Base-by-base conservation (phyloP, 2,888 invertebrate species). In the Ischnus inquisitorius region DNA sequence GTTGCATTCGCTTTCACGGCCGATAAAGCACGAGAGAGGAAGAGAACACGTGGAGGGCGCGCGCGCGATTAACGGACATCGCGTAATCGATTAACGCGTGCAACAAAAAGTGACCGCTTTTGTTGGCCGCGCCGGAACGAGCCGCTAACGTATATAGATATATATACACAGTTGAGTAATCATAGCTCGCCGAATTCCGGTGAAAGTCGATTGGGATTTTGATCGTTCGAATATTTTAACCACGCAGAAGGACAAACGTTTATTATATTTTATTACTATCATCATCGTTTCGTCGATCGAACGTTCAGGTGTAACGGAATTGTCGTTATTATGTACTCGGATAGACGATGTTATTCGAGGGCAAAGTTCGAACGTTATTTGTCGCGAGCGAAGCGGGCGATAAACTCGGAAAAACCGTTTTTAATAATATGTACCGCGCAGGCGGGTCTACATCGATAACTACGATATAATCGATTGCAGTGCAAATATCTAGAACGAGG, bases 1-100 rank as follows among this genome's bases (percentile, higher is more conserved):
- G 39, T 54, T 69, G 43, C 16, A 22, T 19, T 25, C 25, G 62
- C 62, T 79, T 74, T 46, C 16, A 43, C 68, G 51, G 34, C 19
- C 25, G 54, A 71, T 14, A 16, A 57, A 69, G 22, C 3, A 46
- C 65, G 60, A 22, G 46, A 22, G 46, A 46, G 43, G 41, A 76
- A 77, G 39, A 34, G 72, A 60, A 65, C 54, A n/a, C 14, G 60
- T 54, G 57, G 43, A 46, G 51, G 46, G 22, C 74, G 48, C 25
- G 25, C 2, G 25, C 12, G 64, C 57, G 68, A 75, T 62, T 74
- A 60, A 75, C 57, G 62, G 62, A 60, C 62, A 74, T 78, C 68
- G 69, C 68, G 80, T 81, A 84, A 84, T 84, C 84, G 78, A 84
- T 84, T 64, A 81, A 74, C 68, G 78, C 64, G 69, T 51, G n/a